Percentiles rank a stretch among this genome's conserved stretches.
Evolutionary conservation across 37 sponge, comb jelly and placozoan species (phyloP).

Genomic region (Petrosia ficiformis): DNA sequence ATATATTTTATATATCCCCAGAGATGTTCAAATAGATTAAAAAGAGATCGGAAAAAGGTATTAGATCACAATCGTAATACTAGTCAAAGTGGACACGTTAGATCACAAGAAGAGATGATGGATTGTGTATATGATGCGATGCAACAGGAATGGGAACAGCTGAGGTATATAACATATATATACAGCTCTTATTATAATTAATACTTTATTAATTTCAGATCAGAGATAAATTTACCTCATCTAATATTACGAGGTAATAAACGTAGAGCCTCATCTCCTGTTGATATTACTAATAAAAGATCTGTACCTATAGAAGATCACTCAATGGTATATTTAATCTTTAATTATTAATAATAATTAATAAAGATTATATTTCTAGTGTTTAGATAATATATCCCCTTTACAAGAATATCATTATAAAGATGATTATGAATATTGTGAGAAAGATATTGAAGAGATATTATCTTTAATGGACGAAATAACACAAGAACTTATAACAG

Average conservation of each 20-base stretch:
- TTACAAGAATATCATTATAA: too few relatives aligned
- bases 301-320: neutral
- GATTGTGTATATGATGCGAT: slow-evolving; percentile 44
- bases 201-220: neutral
- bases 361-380: too few relatives aligned
- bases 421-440: too few relatives aligned
- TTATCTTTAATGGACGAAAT: slow-evolving; percentile 61
- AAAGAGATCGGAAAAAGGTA: slow-evolving; percentile 32
- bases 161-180: slow-evolving; percentile 14
- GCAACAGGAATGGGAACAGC: slow-evolving; percentile 63
- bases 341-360: too few relatives aligned
- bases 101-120: neutral
- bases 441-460: slow-evolving; percentile 50
- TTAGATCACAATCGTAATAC: slow-evolving; percentile 15
- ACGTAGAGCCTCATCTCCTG: neutral
- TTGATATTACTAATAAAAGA: too few relatives aligned
- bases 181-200: neutral
- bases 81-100: neutral
- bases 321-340: neutral
- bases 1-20: neutral
- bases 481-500: slow-evolving; percentile 59
- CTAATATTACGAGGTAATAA: neutral
- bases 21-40: slow-evolving; percentile 56
- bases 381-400: too few relatives aligned
- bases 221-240: slow-evolving; percentile 28